These are phyloP conservation scores for Gisinianus flammeolus DNA, from an alignment of 2,888 invertebrate species.

Conservation along the genomic window DNA sequence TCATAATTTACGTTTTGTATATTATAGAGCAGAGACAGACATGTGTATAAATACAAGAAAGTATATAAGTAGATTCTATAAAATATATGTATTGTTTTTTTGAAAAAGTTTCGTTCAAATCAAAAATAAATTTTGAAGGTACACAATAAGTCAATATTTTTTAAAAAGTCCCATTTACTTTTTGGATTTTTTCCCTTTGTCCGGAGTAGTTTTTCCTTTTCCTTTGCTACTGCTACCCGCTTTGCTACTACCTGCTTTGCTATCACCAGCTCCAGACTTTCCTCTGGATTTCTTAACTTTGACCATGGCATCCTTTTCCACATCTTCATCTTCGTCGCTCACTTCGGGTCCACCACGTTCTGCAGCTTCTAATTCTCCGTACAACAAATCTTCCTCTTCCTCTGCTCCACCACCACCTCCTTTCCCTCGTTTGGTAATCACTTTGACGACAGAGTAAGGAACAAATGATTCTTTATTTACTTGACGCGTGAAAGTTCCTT, in stretches of 20 bases:
- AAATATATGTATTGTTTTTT: no score
- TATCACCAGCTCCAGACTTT: constrained; percentile 18
- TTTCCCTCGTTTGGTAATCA: constrained; percentile 70
- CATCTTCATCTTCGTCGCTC: constrained; percentile 63
- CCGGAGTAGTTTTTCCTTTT: neutral
- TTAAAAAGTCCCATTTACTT: no score
- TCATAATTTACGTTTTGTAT: no score
- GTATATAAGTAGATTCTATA: no score
- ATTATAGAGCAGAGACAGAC: no score
- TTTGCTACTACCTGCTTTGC: no score
- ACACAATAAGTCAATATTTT: no score
- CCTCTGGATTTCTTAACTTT: constrained; percentile 67
- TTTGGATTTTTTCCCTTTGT: neutral
- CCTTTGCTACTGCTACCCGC: neutral
- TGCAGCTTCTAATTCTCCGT: constrained; percentile 61
- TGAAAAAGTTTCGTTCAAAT: no score
- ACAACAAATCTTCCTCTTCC: constrained; percentile 62
- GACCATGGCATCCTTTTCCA: constrained; percentile 77
- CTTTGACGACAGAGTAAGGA: constrained; percentile 76
- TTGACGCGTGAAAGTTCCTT: constrained; percentile 89
- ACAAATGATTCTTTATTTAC: constrained; percentile 85
- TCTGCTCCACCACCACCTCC: constrained; percentile 63
- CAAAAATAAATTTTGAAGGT: no score
- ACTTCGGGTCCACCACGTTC: constrained; percentile 59
- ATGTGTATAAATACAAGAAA: no score